Evolutionary conservation across 1,140 invertebrate genomes (phyloP).

Genomic region (Saxidomus purpurata): DNA sequence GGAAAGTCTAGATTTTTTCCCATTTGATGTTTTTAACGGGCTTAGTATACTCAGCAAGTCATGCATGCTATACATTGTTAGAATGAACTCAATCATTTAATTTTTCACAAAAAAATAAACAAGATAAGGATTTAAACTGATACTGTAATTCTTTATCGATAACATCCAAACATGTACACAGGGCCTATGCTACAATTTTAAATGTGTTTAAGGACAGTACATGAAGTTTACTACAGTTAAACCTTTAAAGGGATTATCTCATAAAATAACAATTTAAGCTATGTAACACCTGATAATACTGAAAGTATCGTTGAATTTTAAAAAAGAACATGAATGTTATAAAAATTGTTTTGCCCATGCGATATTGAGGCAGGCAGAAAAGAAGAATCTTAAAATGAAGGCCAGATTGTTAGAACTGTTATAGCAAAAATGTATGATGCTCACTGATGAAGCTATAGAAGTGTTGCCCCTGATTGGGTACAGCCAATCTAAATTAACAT

Average conservation of each 20-base stretch:
- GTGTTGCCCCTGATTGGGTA: neutral
- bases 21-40: constrained; percentile 2
- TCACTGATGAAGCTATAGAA: too few relatives aligned
- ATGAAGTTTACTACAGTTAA: too few relatives aligned
- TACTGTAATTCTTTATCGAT: neutral
- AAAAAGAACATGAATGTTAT: too few relatives aligned
- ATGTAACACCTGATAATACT: too few relatives aligned
- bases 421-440: neutral
- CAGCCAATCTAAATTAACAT: neutral
- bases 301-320: too few relatives aligned
- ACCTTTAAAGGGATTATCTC: too few relatives aligned
- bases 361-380: neutral
- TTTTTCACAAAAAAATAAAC: neutral
- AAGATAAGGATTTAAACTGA: neutral
- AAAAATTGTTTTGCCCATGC: too few relatives aligned
- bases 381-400: neutral
- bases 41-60: neutral
- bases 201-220: too few relatives aligned
- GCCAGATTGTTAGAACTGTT: neutral
- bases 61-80: neutral
- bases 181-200: too few relatives aligned
- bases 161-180: too few relatives aligned
- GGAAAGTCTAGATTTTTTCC: neutral
- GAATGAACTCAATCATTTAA: neutral
- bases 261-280: too few relatives aligned